Conservation (phyloP, 2,113 vertebrate species). For the Dipodomys spectabilis region DNA sequence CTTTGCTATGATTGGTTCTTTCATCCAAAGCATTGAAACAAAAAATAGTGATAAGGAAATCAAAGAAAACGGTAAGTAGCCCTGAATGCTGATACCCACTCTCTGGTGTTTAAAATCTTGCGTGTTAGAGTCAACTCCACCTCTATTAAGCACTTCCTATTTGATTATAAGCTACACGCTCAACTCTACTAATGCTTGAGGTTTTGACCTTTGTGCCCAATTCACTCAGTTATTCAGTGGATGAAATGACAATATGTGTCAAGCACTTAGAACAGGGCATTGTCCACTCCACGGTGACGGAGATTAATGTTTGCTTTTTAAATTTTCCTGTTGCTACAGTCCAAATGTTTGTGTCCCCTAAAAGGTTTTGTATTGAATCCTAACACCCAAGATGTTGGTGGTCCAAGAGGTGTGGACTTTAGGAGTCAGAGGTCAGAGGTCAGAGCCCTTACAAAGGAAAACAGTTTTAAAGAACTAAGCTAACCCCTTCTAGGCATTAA, state of each 20-base stretch:
- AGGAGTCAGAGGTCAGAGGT: background rate
- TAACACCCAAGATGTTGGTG: background rate
- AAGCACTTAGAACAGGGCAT: background rate
- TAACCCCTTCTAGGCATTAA: background rate
- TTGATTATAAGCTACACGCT: background rate
- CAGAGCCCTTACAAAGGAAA: no score
- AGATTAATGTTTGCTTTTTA: background rate
- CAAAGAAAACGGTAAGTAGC: background rate
- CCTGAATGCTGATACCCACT: no score
- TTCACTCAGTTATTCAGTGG: background rate
- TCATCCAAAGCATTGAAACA: background rate
- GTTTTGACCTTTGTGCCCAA: background rate
- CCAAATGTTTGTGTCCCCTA: background rate
- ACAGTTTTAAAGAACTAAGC: no score
- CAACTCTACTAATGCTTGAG: background rate
- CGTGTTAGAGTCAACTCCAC: background rate
- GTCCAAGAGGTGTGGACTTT: background rate
- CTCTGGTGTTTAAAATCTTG: background rate
- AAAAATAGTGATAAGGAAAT: background rate
- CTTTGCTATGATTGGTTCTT: constrained; percentile 9
- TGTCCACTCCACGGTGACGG: background rate
- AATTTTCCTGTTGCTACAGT: background rate
- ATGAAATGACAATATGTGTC: background rate
- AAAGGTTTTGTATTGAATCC: background rate
- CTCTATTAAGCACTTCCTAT: background rate